Base-by-base conservation (phyloP, 2,888 invertebrate genomes). In the Hypercompe scribonia region DNA sequence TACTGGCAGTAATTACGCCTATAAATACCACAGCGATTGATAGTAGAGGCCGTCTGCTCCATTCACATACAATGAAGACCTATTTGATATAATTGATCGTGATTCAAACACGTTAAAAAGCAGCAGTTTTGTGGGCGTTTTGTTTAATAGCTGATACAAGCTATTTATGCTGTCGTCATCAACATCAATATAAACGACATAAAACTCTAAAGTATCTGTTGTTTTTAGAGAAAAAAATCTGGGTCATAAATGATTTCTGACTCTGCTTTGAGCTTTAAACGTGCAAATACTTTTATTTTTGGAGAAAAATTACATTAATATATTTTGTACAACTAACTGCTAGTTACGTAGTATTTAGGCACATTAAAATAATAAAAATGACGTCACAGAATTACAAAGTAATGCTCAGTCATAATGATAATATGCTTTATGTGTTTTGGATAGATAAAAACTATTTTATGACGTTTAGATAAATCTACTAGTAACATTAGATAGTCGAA, bases 1-100 rank as follows among this genome's bases (percentile, higher is more conserved):
- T 81, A 78, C 71, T 66, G 81, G 78, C 72, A 71, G 77, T 79
- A 84, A 84, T 84, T 82, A 84, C 74, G 42, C 61, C 69, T 61
- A 81, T 80, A 73, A 81, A 84, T 79, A 72, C 78, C 77, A 81
- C 76, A 61, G 70, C 73, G 74, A 75, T 77, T 70, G 77, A 80
- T 73, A 78, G 70, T 66, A 75, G 39, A 65, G 68, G 71, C 74
- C 69, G 68, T 28, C 58, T 72, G 78, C 71, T 77, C 71, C 84
- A 82, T 84, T 85, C 82, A 82, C 77, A 76, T 50, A 69, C 67
- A 65, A 39, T 24, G 65, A 71, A 61, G 70, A 66, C 66, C 69
- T 70, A 66, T 68, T n/a, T 50, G 11, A 70, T 76, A 73, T 69
- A 71, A 81, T 84, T 79, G 68, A 81, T 69, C 76, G 68, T 64